These are phyloP conservation scores for Procambarus clarkii DNA, from an alignment of 1,140 invertebrate species.

Conservation along the genomic window DNA sequence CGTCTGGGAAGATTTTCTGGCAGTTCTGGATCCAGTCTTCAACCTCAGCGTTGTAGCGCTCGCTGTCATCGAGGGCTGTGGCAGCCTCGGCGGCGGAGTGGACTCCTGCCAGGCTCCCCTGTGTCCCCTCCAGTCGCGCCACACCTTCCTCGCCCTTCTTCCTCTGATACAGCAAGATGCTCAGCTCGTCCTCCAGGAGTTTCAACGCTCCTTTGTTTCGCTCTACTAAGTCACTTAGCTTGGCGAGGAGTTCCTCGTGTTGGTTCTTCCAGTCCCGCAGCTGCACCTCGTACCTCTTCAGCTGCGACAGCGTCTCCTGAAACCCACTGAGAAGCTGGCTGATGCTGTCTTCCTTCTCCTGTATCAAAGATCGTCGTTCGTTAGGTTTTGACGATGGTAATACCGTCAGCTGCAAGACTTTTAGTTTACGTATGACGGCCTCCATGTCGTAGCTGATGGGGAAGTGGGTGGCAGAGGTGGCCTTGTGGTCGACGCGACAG, in stretches of 20 bases:
- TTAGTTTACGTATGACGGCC: conserved; percentile 34
- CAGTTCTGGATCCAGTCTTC: conserved; percentile 43
- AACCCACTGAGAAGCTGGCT: neutral
- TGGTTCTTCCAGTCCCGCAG: conserved; percentile 24
- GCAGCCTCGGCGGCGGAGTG: neutral
- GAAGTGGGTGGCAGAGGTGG: conserved; percentile 3
- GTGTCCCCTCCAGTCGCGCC: conserved; percentile 16
- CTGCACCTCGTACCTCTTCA: conserved; percentile 19
- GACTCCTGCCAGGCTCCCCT: neutral
- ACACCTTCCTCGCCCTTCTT: neutral
- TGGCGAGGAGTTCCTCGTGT: conserved; percentile 6
- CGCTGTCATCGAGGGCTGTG: conserved; percentile 23
- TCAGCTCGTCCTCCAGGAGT: conserved; percentile 11
- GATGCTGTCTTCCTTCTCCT: conserved; percentile 15
- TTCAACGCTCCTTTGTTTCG: conserved; percentile 18
- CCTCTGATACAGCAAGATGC: conserved; percentile 32
- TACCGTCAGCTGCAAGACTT: conserved; percentile 19
- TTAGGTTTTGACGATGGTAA: neutral
- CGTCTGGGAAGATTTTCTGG: conserved; percentile 22
- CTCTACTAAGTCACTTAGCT: neutral
- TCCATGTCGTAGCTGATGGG: conserved; percentile 49
- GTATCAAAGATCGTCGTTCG: neutral
- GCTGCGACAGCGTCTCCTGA: conserved; percentile 11
- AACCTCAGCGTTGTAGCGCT: neutral
- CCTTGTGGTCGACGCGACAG: conserved; percentile 15